These are phyloP conservation scores for Heliconius eleuchia DNA, from an alignment of 1,140 invertebrate genomes.

Conservation along the genomic window DNA sequence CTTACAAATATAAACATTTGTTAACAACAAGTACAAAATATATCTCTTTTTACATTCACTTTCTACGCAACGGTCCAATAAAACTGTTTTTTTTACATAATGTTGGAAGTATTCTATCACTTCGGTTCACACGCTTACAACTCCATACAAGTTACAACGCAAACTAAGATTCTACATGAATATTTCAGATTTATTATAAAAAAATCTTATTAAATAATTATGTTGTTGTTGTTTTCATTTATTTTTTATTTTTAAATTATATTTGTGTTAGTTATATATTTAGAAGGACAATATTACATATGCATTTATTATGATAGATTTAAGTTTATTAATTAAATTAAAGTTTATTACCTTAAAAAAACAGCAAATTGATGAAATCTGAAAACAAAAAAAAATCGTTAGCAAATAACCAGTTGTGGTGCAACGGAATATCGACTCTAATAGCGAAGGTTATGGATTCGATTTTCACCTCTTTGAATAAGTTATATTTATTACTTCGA, in stretches of 20 bases:
- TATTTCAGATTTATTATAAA: neutral
- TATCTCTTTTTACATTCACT: neutral
- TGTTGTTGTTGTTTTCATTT: neutral
- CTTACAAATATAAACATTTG: neutral
- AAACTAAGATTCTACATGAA: neutral
- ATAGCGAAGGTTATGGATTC: no score
- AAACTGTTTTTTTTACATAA: neutral
- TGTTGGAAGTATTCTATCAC: neutral
- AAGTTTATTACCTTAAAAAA: constrained; percentile 17
- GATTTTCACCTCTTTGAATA: no score
- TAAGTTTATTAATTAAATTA: no score
- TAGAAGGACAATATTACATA: no score
- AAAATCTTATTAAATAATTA: neutral
- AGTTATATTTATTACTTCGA: no score
- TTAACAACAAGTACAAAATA: neutral
- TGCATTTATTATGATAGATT: no score
- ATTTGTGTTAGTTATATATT: no score
- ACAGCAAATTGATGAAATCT: constrained; percentile 19
- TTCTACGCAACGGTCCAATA: neutral
- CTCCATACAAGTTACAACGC: neutral
- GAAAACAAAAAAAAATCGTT: constrained; percentile 18
- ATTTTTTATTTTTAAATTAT: neutral
- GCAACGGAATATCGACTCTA: no score
- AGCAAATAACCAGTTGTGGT: neutral
- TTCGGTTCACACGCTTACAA: neutral